Percentiles rank a stretch among this genome's conserved stretches.
phyloP scores from a whole-genome alignment of 37 sponge, comb jelly and placozoan genomes.

The Crambe crambe region DNA sequence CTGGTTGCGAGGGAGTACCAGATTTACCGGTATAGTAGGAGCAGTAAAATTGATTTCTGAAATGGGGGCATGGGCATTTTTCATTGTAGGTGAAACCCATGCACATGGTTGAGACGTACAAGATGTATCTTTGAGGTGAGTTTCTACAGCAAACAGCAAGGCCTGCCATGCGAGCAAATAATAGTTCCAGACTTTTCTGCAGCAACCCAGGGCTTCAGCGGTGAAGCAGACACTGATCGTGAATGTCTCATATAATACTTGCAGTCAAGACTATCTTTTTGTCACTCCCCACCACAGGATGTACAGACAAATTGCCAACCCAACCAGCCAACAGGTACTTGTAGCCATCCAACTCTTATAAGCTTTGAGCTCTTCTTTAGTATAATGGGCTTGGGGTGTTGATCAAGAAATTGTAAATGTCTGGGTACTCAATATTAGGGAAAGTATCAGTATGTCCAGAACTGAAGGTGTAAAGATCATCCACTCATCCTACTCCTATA shows the following conservation, averaged over 20 bases:
- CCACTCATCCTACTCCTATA: background rate
- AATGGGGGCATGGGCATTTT: background rate
- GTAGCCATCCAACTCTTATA: constrained; percentile 38
- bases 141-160: constrained; percentile 29
- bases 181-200: constrained; percentile 36
- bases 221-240: constrained; percentile 9
- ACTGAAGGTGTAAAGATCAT: background rate
- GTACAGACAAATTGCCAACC: background rate
- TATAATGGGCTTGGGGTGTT: constrained; percentile 27
- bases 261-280: background rate
- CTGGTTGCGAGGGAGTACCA: background rate
- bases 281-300: background rate
- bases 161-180: constrained; percentile 14
- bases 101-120: constrained; percentile 21
- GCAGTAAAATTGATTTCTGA: constrained; percentile 3
- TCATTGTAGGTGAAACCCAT: constrained; percentile 25
- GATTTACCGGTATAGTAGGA: background rate
- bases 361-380: constrained; percentile 26
- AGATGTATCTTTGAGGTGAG: background rate
- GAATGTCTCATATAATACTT: constrained; percentile 1
- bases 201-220: constrained; percentile 22
- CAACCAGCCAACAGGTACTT: constrained; percentile 11
- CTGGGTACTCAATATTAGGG: constrained; percentile 20
- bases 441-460: background rate
- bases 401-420: constrained; percentile 35